Base-by-base conservation (phyloP, 2,113 vertebrate genomes). In the Poecilia latipinna region DNA sequence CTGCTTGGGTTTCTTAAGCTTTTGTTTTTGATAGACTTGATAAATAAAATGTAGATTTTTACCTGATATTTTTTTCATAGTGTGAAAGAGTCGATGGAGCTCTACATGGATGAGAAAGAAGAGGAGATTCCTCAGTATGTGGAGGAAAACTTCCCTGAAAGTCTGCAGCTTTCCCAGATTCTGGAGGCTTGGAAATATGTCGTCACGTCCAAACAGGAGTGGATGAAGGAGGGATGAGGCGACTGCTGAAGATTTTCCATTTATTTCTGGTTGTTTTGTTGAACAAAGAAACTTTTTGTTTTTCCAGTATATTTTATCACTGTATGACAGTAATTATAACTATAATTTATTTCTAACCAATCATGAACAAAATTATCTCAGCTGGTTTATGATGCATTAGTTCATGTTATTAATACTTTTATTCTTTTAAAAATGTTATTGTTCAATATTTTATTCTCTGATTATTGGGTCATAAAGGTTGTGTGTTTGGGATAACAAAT, bases 161-260 rank as follows among this genome's bases (percentile, higher is more conserved):
- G 91, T 12, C 93, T 98, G 26, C 4, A 44, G 1, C 88, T 97
- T 35, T 89, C 90, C 1, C 93, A 89, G 0, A 94, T 92, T 7
- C 31, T 93, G 0, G 90, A 91, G 0, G 93, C 94, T 0, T 98
- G 97, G 96, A 96, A 92, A 79, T 80, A 82, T 0, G 91, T 93
- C 0, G 91, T 95, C 1, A 0, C 13, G 1, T 88, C 94, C 77
- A 96, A 91, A 48, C 73, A 83, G 8, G 91, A 94, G 26, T 89
- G 79, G 62, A 75, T 79, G 72, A 79, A 2, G 22, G 33, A 73
- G 0, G 17, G 26, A 61, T 81, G 0, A 85, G 2, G 69, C 15
- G 7, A 29, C 28, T 62, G 51, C 8, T 11, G 6, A 31, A 17
- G 7, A 39, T 31, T 35, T 24, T 54, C 31, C 1, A 48, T 48